Base-by-base conservation (phyloP, 1,140 invertebrate genomes). In the Hypothenemus hampei region DNA sequence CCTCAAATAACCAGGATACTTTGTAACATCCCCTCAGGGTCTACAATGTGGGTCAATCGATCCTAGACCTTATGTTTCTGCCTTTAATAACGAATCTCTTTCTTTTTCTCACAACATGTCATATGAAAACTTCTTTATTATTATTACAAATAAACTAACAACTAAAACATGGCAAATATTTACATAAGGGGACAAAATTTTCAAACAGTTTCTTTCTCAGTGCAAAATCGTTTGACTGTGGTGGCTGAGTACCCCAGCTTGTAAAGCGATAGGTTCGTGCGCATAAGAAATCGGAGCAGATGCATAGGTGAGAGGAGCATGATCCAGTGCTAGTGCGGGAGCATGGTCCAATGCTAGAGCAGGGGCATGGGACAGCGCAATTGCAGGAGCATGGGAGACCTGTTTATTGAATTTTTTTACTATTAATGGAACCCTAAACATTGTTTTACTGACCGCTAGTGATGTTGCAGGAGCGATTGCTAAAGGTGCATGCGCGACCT, bases 301-400 rank as follows among this genome's bases (percentile, higher is more conserved):
- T 13, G 57, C 44, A 6, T 33, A 33, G 15, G 16, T 18, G 21
- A 29, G 6, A 23, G 61, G 58, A 4, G 61, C 53, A 20, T 58
- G 46, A 18, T 65, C 60, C 21, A 69, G 62, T 3, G 74, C 74
- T 0, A 66, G 59, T 2, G 69, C n/a, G n/a, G n/a, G 60, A 15
- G 67, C 64, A 37, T 63, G 62, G 10, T 51, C 59, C 19, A 58
- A 3, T 36, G 54, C 44, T 10, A 31, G 35, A 4, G 4, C n/a
- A 8, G 45, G 31, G 2, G 29, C 45, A 21, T 46, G 44, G n/a
- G 40, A 8, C 20, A 43, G 10, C 6, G 10, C 10, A 19, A 39
- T 15, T 3, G 41, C n/a, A 13, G 60, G 61, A 3, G 54, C 59
- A 39, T 54, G 54, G 10, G 49, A 23, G 18, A 44, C 26, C 3